Base-by-base conservation (phyloP, 2,113 vertebrate genomes). In the Indicator maculatus region DNA sequence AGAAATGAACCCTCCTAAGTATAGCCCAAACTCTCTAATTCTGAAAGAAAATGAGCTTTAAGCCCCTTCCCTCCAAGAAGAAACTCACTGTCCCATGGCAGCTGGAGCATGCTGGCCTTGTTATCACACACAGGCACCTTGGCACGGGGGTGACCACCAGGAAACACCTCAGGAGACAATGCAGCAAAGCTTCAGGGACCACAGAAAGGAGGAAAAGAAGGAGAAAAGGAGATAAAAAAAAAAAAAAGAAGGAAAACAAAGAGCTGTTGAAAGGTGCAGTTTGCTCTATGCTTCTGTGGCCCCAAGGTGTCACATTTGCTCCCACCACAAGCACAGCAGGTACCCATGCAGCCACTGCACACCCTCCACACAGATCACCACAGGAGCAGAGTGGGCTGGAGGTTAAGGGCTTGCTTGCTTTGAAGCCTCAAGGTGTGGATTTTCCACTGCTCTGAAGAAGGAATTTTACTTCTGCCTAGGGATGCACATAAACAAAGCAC, bases 1-100 rank as follows among this genome's bases (percentile, higher is more conserved):
- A 96, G 94, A 90, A 95, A 95, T 8, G 59, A 95, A 75, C 88
- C 70, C 85, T 92, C 78, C 82, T 91, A 13, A 83, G 78, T 75
- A 84, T 4, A 79, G 52, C 86, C 85, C 90, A 81, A 83, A 93
- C 72, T 60, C 86, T 53, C 4, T 53, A 16, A 72, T 38, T 90
- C n/a, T 26, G 61, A 13, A 69, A 45, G 85, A 86, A 89, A 90
- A 93, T 24, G 83, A 94, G 90, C 93, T 70, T 36, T 21, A 23
- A 83, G 79, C 24, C 69, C 39, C 72, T 52, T 30, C 52, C 39
- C 71, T 76, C 38, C 15, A 53, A 27, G 75, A 28, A 79, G 78
- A 64, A 90, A 86, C 70, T 30, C 30, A 6, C 23, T 2, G 12
- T 50, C 73, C 73, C 75, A 4, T 21, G 88, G 92, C 7, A 5